A percentile compares a stretch with the other conserved stretches of the same genome.
phyloP scores from a whole-genome alignment of 2,888 invertebrate genomes.

The Hololepta plana region DNA sequence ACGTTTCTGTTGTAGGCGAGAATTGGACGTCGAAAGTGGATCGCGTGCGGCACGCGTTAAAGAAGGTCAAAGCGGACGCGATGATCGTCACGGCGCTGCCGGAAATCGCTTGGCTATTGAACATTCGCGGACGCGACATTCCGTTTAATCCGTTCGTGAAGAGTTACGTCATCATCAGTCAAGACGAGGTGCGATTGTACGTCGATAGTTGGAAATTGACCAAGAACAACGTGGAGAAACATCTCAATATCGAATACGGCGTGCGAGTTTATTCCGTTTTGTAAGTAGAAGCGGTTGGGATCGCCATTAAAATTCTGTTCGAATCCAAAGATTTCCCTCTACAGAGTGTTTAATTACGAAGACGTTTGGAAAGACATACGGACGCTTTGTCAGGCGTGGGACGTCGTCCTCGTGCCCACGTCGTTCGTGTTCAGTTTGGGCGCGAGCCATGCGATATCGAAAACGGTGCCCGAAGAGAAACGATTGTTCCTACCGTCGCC shows the following conservation, averaged over 20 bases:
- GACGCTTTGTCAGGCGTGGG: slow-evolving; percentile 42
- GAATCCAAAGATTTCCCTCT: slow-evolving; percentile 11
- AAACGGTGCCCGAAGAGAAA: slow-evolving; percentile 39
- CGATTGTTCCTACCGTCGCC: slow-evolving; percentile 51
- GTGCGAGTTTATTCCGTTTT: slow-evolving; percentile 40
- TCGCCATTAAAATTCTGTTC: slow-evolving; percentile 2
- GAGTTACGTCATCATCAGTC: slow-evolving; percentile 53
- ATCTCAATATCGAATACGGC: slow-evolving; percentile 38
- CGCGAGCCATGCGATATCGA: slow-evolving; percentile 50
- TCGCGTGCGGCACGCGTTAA: slow-evolving; percentile 43
- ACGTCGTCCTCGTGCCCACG: slow-evolving; percentile 47
- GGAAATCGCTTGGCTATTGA: slow-evolving; percentile 77
- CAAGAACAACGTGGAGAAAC: slow-evolving; percentile 21
- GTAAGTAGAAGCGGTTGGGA: slow-evolving; percentile 27
- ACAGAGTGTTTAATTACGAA: slow-evolving; percentile 49
- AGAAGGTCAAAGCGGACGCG: slow-evolving; percentile 45
- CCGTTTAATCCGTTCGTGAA: slow-evolving; percentile 64
- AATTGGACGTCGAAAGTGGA: slow-evolving; percentile 61
- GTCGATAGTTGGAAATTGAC: slow-evolving; percentile 46
- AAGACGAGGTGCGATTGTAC: slow-evolving; percentile 47
- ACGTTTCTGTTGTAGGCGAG: slow-evolving; percentile 28
- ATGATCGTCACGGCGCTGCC: slow-evolving; percentile 74
- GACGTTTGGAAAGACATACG: slow-evolving; percentile 52
- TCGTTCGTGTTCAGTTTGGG: slow-evolving; percentile 52
- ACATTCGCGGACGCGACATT: slow-evolving; percentile 72